Base-by-base conservation (phyloP, 2,888 invertebrate genomes). In the Nomada hirtipes region DNA sequence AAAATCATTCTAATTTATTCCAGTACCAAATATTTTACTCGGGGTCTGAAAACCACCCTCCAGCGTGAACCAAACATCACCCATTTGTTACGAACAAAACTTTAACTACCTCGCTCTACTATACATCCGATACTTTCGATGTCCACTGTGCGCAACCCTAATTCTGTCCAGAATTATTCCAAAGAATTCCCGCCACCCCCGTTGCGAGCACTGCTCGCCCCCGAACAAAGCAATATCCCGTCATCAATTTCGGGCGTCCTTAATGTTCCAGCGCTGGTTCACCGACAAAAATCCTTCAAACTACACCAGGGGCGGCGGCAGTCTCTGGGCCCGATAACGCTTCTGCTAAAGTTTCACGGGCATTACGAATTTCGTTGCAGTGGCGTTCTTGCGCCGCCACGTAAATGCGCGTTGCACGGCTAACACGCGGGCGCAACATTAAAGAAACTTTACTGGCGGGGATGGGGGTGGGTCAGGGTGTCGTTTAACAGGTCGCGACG, bases 401-500 rank as follows among this genome's bases (percentile, higher is more conserved):
- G 53, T 52, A 72, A 64, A 79, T 52, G 68, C 82, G 65, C 59
- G 57, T 20, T 64, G 50, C n/a, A 70, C 29, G 65, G 68, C 78
- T 68, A 70, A 68, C 76, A 68, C 73, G 60, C 50, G 69, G 52
- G 59, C 69, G 71, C 42, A 70, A 85, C 88, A 82, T 87, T 88
- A 87, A 87, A 87, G 87, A 86, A 87, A 87, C 83, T 87, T 87
- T 85, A 77, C 63, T 57, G 83, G 60, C 74, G 36, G 68, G 36
- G 36, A 7, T 7, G 36, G 36, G 0, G 7, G 36, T 36, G 36
- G 36, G 36, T 36, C 36, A 80, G 79, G 83, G 83, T 79, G 85
- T 87, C 87, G 86, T 87, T 87, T 85, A 87, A 87, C 86, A 82
- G 79, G 75, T 78, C 71, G 71, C 83, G 71, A 85, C 83, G 81